Base-by-base conservation (phyloP, 2,797 vertebrate species). In the Astyanax mexicanus region DNA sequence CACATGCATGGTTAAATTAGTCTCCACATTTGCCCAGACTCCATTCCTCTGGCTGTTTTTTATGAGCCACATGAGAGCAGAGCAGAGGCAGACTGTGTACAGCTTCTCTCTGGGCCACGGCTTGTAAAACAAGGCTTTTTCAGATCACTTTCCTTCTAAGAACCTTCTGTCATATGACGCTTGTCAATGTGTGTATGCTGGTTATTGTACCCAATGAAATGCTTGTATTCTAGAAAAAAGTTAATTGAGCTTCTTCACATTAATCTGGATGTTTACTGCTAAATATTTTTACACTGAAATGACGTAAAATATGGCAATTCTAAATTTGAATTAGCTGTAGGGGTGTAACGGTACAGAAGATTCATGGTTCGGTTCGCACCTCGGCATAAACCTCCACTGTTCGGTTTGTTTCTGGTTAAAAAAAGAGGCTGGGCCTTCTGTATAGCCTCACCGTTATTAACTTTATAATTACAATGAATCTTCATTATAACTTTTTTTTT, bases 261-360 rank as follows among this genome's bases (percentile, higher is more conserved):
- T 86, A 89, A 89, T 87, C 86, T 88, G 86, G 58, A 87, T 84
- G n/a, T n/a, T n/a, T n/a, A n/a, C n/a, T n/a, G n/a, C n/a, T n/a
- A n/a, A n/a, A 17, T 23, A 78, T 88, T 89, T 89, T 89, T 86
- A 91, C 91, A 90, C 92, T 81, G 80, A 47, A 78, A 55, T 27
- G 10, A 27, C 10, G 27, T 80, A 69, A 68, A 86, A 80, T 77
- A 84, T 87, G 87, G 90, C 89, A 88, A 90, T 91, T 89, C 90
- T 91, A 88, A 90, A 90, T 91, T 92, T 90, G 91, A 90, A 92
- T 91, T 92, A 91, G 87, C 90, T 88, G n/a, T n/a, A n/a, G n/a
- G n/a, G n/a, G n/a, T n/a, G n/a, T n/a, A n/a, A n/a, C n/a, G n/a
- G n/a, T n/a, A n/a, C n/a, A n/a, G n/a, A n/a, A n/a, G n/a, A n/a